A percentile compares a stretch with the other conserved stretches of the same genome.
These are phyloP conservation scores for Palaemon carinicauda DNA, from an alignment of 1,140 invertebrate species.

Conservation along the genomic window DNA sequence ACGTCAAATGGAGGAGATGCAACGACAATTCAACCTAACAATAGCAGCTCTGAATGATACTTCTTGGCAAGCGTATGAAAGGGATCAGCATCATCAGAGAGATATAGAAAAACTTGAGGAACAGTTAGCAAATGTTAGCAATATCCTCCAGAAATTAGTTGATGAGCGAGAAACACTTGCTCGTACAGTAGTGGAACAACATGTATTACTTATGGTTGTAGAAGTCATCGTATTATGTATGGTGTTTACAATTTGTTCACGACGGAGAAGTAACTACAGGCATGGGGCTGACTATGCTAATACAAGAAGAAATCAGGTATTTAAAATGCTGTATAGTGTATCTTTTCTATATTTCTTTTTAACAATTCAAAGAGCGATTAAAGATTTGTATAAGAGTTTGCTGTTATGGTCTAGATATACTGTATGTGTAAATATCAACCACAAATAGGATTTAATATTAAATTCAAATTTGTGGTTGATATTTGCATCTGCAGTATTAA, in stretches of 20 bases:
- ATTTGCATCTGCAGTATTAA: too few relatives aligned
- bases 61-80: constrained; percentile 43
- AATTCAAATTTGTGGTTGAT: too few relatives aligned
- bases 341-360: too few relatives aligned
- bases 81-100: constrained; percentile 43
- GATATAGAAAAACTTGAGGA: constrained; percentile 44
- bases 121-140: constrained; percentile 20
- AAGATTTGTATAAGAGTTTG: too few relatives aligned
- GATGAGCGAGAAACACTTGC: constrained; percentile 62
- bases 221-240: constrained; percentile 68
- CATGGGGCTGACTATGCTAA: constrained; percentile 29
- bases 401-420: too few relatives aligned
- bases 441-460: too few relatives aligned
- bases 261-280: constrained; percentile 60
- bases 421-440: too few relatives aligned
- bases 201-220: constrained; percentile 68
- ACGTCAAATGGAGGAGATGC: constrained; percentile 95
- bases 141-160: constrained; percentile 64
- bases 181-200: constrained; percentile 64
- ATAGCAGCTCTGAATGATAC: constrained; percentile 79
- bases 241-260: constrained; percentile 67
- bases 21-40: constrained; percentile 83
- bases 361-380: too few relatives aligned
- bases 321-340: too few relatives aligned
- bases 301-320: constrained; percentile 16